Evolutionary conservation across 2,888 invertebrate genomes (phyloP).

Genomic region (Lacanobia oleracea): DNA sequence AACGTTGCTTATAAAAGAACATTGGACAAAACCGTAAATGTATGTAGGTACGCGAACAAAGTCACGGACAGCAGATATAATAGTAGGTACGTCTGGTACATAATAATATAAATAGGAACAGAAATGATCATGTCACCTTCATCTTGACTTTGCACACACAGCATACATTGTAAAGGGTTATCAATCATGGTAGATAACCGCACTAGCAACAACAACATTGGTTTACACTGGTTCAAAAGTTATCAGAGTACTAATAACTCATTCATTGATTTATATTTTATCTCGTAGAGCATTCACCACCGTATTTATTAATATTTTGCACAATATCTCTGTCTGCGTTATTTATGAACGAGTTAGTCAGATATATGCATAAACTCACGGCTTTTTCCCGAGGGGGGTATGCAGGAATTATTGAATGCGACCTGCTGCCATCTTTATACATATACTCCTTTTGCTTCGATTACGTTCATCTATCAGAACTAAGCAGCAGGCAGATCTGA

Average conservation of each 20-base stretch:
- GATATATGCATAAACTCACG: not conserved
- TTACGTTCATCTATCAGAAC: too few relatives aligned
- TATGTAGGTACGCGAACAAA: not conserved
- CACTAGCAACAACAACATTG: slow-evolving; percentile 34
- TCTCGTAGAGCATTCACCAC: slow-evolving; percentile 23
- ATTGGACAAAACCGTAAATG: too few relatives aligned
- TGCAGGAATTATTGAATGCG: not conserved
- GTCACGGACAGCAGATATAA: not conserved
- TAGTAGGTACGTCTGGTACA: not conserved
- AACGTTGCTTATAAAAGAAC: too few relatives aligned
- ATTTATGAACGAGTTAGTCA: not conserved
- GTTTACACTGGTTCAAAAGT: slow-evolving; percentile 43
- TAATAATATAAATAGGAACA: not conserved
- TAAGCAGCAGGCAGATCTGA: too few relatives aligned
- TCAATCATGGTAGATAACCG: slow-evolving; percentile 39
- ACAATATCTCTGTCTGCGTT: slow-evolving; percentile 11
- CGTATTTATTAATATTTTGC: slow-evolving; percentile 37
- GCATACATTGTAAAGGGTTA: slow-evolving; percentile 23
- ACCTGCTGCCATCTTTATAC: too few relatives aligned
- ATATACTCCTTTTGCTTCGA: too few relatives aligned
- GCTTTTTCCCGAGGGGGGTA: not conserved
- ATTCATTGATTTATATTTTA: slow-evolving; percentile 54
- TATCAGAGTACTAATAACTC: slow-evolving; percentile 50
- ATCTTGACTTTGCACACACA: slow-evolving; percentile 39
- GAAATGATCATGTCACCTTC: slow-evolving; percentile 30